Evolutionary conservation across 2,113 vertebrate genomes (phyloP).

Genomic region (Ceyx cyanopectus): DNA sequence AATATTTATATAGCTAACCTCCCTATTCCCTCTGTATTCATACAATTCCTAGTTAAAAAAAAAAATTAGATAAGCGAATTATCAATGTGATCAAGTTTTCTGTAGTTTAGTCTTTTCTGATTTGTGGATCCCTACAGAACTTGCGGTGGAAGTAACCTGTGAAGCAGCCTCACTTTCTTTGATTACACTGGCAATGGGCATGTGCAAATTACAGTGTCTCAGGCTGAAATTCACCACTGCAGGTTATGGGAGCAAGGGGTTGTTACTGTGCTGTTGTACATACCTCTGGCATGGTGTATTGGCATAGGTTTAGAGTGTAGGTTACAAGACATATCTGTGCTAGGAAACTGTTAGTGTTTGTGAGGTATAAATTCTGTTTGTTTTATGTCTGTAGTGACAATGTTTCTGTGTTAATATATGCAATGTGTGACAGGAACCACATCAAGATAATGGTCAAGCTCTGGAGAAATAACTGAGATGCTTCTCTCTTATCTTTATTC

Average conservation of each 20-base stretch:
- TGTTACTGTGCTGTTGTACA: background rate
- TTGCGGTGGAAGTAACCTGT: background rate
- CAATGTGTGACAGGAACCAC: background rate
- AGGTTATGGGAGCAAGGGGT: background rate
- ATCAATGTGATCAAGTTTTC: background rate
- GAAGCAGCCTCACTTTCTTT: background rate
- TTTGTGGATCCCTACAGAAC: background rate
- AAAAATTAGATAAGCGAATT: background rate
- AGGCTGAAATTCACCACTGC: background rate
- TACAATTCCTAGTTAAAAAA: background rate
- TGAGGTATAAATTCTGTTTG: background rate
- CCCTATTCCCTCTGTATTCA: background rate
- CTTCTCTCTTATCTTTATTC: background rate
- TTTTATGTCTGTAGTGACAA: background rate
- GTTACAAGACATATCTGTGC: background rate
- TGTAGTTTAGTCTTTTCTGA: background rate
- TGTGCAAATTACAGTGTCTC: background rate
- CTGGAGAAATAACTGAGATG: background rate
- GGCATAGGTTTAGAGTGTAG: background rate
- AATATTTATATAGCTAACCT: background rate
- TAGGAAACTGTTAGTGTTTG: background rate
- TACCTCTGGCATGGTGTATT: background rate
- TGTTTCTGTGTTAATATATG: background rate
- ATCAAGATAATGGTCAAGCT: background rate
- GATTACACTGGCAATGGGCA: background rate